Conservation (phyloP, 2,888 invertebrate species). For the Boloria selene region DNA sequence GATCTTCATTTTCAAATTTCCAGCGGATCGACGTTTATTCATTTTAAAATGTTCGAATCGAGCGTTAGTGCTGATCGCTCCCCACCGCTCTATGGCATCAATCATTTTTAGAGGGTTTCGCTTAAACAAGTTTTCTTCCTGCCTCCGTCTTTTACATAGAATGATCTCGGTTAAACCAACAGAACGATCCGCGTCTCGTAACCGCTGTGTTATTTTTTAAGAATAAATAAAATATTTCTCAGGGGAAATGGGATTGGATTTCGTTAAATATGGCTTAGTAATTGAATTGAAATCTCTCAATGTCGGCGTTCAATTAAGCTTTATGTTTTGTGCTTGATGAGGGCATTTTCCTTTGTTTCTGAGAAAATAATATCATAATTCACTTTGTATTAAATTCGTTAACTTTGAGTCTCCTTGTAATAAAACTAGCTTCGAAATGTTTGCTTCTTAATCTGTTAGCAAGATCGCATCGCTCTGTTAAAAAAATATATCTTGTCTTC, state of each 20-base stretch:
- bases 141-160: constrained; percentile 76
- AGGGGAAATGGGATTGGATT: constrained; percentile 82
- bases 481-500: too few species aligned
- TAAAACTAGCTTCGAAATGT: not conserved
- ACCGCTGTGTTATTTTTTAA: constrained; percentile 81
- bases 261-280: constrained; percentile 83
- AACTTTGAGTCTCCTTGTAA: constrained; percentile 42
- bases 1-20: constrained; percentile 77
- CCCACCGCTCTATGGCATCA: constrained; percentile 70
- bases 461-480: not conserved
- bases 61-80: constrained; percentile 64
- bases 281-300: constrained; percentile 83
- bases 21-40: constrained; percentile 78
- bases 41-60: constrained; percentile 70
- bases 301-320: constrained; percentile 82
- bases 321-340: constrained; percentile 73
- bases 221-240: constrained; percentile 82
- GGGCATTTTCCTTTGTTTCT: constrained; percentile 75
- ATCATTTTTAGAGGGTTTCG: constrained; percentile 83
- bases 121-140: constrained; percentile 80
- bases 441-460: not conserved
- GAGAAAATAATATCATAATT: constrained; percentile 66
- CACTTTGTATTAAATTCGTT: constrained; percentile 25
- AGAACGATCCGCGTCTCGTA: constrained; percentile 67
- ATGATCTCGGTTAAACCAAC: constrained; percentile 80